Evolutionary conservation across 2,888 invertebrate genomes (phyloP).

Genomic region (Rhingia rostrata): DNA sequence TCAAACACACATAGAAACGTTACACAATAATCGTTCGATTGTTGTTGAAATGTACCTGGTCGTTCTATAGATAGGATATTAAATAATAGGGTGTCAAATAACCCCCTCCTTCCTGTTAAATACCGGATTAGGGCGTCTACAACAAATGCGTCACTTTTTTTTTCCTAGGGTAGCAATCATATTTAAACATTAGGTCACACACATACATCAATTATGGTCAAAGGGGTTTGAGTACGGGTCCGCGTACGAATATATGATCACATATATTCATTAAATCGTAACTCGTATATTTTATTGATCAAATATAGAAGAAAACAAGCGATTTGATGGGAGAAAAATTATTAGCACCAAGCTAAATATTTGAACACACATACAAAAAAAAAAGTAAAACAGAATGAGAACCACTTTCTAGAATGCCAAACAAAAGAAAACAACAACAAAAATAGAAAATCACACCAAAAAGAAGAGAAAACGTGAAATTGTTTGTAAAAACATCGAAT

Average conservation of each 20-base stretch:
- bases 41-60: not conserved
- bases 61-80: conserved; percentile 13
- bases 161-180: conserved; percentile 3
- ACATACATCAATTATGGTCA: conserved; percentile 5
- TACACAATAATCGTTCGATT: not conserved
- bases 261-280: not conserved
- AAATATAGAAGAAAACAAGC: not conserved
- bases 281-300: not conserved
- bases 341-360: not conserved
- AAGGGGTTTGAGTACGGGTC: too few relatives aligned
- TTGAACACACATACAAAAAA: not conserved
- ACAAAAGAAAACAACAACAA: conserved; percentile 38
- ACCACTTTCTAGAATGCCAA: not conserved
- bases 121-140: conserved; percentile 35
- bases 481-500: conserved; percentile 1
- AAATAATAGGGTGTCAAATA: conserved; percentile 44
- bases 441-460: conserved; percentile 16
- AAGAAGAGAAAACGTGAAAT: conserved; percentile 7
- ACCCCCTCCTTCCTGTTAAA: conserved; percentile 33
- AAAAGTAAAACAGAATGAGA: not conserved
- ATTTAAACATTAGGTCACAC: not conserved
- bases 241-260: not conserved
- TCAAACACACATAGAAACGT: not conserved
- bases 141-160: not conserved
- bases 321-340: not conserved